phyloP scores from a whole-genome alignment of 2,113 vertebrate species.

The Macaca nemestrina region DNA sequence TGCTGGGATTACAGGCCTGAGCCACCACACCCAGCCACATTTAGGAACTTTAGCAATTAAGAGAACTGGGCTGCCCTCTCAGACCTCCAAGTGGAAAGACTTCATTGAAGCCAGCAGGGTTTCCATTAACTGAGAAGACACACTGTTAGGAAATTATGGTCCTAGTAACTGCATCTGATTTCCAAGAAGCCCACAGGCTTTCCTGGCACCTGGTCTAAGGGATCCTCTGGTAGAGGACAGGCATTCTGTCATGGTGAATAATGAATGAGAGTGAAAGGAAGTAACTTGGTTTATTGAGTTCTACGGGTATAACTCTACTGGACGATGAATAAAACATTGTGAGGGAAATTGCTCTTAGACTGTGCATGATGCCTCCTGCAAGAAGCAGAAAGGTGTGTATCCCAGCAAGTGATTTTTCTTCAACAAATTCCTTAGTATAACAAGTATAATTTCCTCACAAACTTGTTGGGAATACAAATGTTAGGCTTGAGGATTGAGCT shows the following conservation, averaged over 20 bases:
- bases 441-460: background rate
- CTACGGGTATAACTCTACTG: background rate
- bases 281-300: background rate
- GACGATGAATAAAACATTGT: background rate
- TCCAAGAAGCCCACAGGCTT: background rate
- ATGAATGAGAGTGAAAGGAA: background rate
- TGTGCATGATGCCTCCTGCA: background rate
- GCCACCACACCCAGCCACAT: background rate
- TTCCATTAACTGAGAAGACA: background rate
- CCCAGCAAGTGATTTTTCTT: background rate
- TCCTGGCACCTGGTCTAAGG: background rate
- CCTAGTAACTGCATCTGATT: background rate
- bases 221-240: background rate
- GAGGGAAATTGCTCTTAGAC: background rate
- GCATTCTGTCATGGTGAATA: background rate
- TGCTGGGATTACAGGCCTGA: no score
- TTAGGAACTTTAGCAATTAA: background rate
- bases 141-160: background rate
- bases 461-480: background rate
- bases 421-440: background rate
- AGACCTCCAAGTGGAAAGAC: background rate
- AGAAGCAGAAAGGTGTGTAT: background rate
- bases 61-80: background rate
- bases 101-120: background rate
- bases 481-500: background rate